phyloP scores from a whole-genome alignment of 92 coral and sea anemone species.

The Bergia puertoricense region DNA sequence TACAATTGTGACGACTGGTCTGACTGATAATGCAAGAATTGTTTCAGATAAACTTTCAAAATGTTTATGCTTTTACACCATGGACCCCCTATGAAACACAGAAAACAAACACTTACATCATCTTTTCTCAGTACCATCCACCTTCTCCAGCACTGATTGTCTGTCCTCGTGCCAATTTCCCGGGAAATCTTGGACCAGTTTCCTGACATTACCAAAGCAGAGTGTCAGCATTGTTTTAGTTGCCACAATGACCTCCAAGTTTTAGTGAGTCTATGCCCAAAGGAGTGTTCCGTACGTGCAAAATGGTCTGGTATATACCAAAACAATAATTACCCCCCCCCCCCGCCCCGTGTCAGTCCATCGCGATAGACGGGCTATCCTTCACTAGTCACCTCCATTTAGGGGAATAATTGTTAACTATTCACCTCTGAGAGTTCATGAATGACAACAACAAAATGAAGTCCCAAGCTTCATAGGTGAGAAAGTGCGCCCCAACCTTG shows the following conservation, averaged over 20 bases:
- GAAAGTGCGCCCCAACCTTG: too few relatives aligned
- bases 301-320: too few relatives aligned
- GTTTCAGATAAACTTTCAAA: background rate
- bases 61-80: background rate
- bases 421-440: too few relatives aligned
- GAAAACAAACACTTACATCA: slow-evolving; percentile 61
- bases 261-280: background rate
- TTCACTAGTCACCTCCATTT: too few relatives aligned
- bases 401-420: too few relatives aligned
- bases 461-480: too few relatives aligned
- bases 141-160: slow-evolving; percentile 94
- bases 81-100: background rate
- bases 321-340: too few relatives aligned
- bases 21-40: too few relatives aligned
- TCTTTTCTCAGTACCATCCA: slow-evolving; percentile 72
- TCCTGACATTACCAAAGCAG: slow-evolving; percentile 42
- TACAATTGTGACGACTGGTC: background rate
- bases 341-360: too few relatives aligned
- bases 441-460: too few relatives aligned
- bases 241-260: background rate
- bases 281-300: too few relatives aligned
- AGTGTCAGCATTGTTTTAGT: background rate
- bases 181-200: slow-evolving; percentile 90
- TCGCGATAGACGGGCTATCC: too few relatives aligned
- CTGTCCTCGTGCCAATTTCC: slow-evolving; percentile 81